Conservation (phyloP, 1,140 invertebrate species). For the Heliconius himera region DNA sequence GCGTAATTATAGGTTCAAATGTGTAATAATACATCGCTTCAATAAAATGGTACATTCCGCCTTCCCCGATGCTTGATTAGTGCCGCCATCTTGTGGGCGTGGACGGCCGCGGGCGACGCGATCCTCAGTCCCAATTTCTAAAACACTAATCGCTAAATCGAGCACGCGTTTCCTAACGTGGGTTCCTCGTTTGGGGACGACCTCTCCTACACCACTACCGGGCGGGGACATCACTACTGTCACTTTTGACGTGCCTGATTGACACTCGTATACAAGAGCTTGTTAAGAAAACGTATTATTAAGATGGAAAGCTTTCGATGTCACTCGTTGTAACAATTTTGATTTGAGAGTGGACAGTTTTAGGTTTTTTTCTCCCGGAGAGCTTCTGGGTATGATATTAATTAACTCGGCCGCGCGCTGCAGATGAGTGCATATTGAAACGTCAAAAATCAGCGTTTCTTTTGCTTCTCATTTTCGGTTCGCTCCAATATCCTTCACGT, state of each 20-base stretch:
- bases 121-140: conserved; percentile 78
- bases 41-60: conserved; percentile 79
- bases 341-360: conserved; percentile 43
- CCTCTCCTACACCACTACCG: conserved; percentile 65
- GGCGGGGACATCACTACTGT: conserved; percentile 74
- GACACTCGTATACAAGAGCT: conserved; percentile 75
- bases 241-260: conserved; percentile 75
- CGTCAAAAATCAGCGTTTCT: conserved; percentile 78
- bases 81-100: conserved; percentile 78
- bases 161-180: conserved; percentile 74
- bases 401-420: conserved; percentile 63
- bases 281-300: conserved; percentile 73
- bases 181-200: conserved; percentile 76
- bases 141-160: conserved; percentile 78
- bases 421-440: conserved; percentile 80
- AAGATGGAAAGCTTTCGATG: conserved; percentile 67
- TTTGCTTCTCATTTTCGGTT: conserved; percentile 77
- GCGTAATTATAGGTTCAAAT: conserved; percentile 75
- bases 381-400: conserved; percentile 63
- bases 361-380: conserved; percentile 50
- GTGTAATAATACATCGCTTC: conserved; percentile 79
- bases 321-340: conserved; percentile 50
- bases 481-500: conserved; percentile 76
- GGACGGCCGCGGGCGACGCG: conserved; percentile 74
- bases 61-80: conserved; percentile 75